Conservation (phyloP, 1,140 invertebrate genomes). For the Helicoverpa zea region DNA sequence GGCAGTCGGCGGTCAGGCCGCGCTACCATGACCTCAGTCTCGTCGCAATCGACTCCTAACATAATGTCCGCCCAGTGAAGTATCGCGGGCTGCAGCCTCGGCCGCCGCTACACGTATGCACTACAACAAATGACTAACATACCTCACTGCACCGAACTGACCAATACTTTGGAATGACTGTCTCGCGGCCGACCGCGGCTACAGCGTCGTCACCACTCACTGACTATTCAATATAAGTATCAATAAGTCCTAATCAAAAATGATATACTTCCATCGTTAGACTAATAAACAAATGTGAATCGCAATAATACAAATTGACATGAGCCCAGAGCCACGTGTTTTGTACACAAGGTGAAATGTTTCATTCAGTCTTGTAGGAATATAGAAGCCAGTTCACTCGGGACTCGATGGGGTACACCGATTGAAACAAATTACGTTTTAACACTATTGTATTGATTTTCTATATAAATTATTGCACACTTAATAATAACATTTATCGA, state of each 20-base stretch:
- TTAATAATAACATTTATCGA: constrained; percentile 71
- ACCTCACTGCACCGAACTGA: neutral
- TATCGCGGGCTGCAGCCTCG: neutral
- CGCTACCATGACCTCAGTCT: constrained; percentile 47
- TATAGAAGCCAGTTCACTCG: constrained; percentile 62
- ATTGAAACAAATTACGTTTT: constrained; percentile 71
- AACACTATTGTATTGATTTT: constrained; percentile 75
- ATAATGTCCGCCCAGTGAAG: constrained; percentile 3
- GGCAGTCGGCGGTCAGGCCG: constrained; percentile 19
- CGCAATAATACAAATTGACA: constrained; percentile 75
- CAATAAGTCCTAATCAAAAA: constrained; percentile 54
- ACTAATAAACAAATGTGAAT: constrained; percentile 61
- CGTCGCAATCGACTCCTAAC: constrained; percentile 47
- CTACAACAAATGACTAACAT: constrained; percentile 32
- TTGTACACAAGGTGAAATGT: constrained; percentile 78
- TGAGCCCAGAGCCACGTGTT: constrained; percentile 63
- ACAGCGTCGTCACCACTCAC: constrained; percentile 33
- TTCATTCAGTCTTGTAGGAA: constrained; percentile 80
- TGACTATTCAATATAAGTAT: constrained; percentile 43
- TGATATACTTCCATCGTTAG: constrained; percentile 55
- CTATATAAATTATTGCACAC: constrained; percentile 83
- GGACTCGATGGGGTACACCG: constrained; percentile 66
- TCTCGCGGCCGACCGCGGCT: neutral
- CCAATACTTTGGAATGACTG: neutral
- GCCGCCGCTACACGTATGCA: constrained; percentile 12